Evolutionary conservation across 1,140 invertebrate genomes (phyloP), one percentile per base, ranked within the genome.

Genomic region (Bradysia coprophila): DNA sequence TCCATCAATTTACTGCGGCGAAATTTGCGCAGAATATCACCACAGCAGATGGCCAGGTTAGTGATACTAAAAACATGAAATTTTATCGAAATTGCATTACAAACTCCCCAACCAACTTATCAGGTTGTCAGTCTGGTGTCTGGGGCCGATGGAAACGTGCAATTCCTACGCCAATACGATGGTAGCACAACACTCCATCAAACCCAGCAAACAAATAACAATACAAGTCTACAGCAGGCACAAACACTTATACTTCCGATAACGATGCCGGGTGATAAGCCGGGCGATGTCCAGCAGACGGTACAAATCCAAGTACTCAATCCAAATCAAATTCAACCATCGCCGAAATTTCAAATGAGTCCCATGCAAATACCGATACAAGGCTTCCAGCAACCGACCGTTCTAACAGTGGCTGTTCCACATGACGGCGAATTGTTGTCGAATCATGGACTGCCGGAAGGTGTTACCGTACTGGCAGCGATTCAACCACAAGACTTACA

Each of bases 271-370:
- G 78, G 77, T 4, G 63, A 70, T 3, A 83, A 82, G 52, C 78
- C 80, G 51, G 79, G 69, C 44, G 71, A 73, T 50, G 75, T 77
- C 16, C 77, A 79, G 50, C 76, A 78, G 48, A 79, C 76, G 8
- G 73, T 83, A 13, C 80, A 83, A 56, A 82, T 83, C 37, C 78
- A 81, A 55, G 78, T 83, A 32, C 65, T 78, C 6, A 72, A 67
- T 50, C 75, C 75, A 2, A 73, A 66, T 39, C 45, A 41, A 36
- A 55, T 73, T 4, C 51, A 59, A 0, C 60, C 61, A 41, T 68
- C 71, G 38, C 71, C 76, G 43, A 80, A 80, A 48, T 80, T 78
- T 57, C 76, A 79, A 48, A 58, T 75, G 34, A 66, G 69, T 0
- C 71, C 68, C 9, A 75, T 80, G 58, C 76, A 75, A 34, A 75